A percentile compares a stretch with the other conserved stretches of the same genome.
These are phyloP conservation scores for Peromyscus californicus DNA, from an alignment of 2,113 vertebrate genomes.

Conservation along the genomic window DNA sequence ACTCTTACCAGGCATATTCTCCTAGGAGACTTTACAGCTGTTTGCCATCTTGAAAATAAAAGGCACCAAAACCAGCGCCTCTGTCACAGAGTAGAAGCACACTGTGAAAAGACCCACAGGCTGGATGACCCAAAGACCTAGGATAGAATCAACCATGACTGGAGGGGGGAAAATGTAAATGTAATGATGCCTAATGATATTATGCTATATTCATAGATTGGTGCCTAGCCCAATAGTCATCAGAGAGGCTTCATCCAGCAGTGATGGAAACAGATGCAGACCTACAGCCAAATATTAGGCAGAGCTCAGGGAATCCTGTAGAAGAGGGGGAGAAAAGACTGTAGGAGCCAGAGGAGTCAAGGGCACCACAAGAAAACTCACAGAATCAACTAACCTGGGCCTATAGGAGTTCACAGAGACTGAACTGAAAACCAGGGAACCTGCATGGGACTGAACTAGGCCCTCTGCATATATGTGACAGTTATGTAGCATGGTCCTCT, in stretches of 20 bases:
- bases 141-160: background rate
- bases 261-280: background rate
- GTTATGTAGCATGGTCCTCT: background rate
- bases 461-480: background rate
- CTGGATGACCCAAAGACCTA: background rate
- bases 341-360: background rate
- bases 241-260: background rate
- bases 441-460: background rate
- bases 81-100: background rate
- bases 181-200: background rate
- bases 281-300: background rate
- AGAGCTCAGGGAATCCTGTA: background rate
- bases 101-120: background rate
- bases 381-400: background rate
- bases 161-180: background rate
- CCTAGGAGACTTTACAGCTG: constrained; percentile 28
- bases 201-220: background rate
- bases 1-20: constrained; percentile 39
- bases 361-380: background rate
- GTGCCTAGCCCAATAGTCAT: background rate
- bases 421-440: background rate
- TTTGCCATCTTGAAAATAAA: constrained; percentile 53
- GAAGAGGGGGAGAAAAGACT: background rate
- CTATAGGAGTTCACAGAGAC: background rate
- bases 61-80: constrained; percentile 33